phyloP scores from a whole-genome alignment of 2,113 vertebrate genomes.

The Ceyx melanurus region DNA sequence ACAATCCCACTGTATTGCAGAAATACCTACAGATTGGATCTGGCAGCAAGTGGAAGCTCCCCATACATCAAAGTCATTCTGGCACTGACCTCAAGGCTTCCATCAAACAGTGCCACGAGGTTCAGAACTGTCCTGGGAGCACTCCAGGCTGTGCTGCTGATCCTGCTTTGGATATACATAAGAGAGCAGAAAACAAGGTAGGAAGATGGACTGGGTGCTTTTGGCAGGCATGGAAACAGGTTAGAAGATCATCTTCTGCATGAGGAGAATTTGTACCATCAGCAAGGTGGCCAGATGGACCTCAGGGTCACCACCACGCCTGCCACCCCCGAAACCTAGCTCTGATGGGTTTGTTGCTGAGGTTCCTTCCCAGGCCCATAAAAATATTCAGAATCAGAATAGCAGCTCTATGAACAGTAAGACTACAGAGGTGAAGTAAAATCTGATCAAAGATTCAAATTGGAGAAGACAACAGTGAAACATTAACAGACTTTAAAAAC shows the following conservation, averaged over 20 bases:
- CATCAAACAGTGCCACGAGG: neutral
- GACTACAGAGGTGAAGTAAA: neutral
- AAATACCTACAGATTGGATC: neutral
- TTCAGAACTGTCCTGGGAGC: neutral
- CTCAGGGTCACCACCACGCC: neutral
- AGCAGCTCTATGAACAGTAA: neutral
- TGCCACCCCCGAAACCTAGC: neutral
- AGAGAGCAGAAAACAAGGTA: neutral
- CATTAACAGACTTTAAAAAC: neutral
- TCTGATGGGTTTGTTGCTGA: neutral
- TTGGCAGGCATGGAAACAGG: neutral
- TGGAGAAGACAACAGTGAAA: neutral
- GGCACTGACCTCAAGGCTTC: neutral
- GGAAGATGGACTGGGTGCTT: neutral
- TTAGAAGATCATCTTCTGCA: neutral
- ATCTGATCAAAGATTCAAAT: constrained; percentile 19
- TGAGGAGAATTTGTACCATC: neutral
- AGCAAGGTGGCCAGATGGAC: neutral
- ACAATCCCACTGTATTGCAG: neutral
- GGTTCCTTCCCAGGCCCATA: neutral
- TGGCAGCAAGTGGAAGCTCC: neutral
- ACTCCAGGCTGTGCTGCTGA: neutral
- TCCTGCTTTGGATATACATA: neutral
- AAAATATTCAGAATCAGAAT: neutral
- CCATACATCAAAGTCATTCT: neutral